phyloP scores from a whole-genome alignment of 2,797 vertebrate genomes.

The Galagoides demidoff region DNA sequence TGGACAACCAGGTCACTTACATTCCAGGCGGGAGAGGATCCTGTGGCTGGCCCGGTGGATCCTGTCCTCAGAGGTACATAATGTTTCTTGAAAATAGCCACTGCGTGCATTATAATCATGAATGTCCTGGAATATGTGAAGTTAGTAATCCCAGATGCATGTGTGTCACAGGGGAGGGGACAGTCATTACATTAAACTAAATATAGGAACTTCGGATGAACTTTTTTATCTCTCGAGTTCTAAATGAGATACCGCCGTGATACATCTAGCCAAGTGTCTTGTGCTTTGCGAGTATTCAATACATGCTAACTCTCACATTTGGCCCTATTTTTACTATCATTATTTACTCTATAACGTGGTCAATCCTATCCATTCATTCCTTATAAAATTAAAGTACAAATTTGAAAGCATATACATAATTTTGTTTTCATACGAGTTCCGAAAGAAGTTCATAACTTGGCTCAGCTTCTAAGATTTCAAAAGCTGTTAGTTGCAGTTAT shows the following conservation, averaged over 20 bases:
- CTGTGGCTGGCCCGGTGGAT: constrained; percentile 84
- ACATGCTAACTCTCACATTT: background rate
- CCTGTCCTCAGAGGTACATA: constrained; percentile 87
- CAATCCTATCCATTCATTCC: constrained; percentile 1
- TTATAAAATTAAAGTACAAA: background rate
- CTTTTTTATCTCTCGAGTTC: background rate
- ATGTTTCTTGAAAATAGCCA: background rate
- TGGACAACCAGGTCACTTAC: constrained; percentile 85
- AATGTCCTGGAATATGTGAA: background rate
- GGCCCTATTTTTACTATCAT: background rate
- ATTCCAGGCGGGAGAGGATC: constrained; percentile 77
- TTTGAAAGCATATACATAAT: constrained; percentile 18
- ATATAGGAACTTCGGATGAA: background rate
- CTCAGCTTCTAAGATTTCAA: background rate
- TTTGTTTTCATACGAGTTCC: constrained; percentile 1
- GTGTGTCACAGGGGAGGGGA: background rate
- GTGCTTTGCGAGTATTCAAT: background rate
- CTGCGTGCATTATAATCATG: background rate
- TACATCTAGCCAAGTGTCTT: background rate
- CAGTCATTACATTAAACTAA: background rate
- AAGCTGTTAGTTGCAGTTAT: background rate
- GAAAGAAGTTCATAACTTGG: background rate
- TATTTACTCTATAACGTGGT: background rate
- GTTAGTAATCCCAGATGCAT: background rate
- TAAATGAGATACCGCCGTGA: background rate